Conservation (phyloP, 2,113 vertebrate genomes). For the Malurus elegans region DNA sequence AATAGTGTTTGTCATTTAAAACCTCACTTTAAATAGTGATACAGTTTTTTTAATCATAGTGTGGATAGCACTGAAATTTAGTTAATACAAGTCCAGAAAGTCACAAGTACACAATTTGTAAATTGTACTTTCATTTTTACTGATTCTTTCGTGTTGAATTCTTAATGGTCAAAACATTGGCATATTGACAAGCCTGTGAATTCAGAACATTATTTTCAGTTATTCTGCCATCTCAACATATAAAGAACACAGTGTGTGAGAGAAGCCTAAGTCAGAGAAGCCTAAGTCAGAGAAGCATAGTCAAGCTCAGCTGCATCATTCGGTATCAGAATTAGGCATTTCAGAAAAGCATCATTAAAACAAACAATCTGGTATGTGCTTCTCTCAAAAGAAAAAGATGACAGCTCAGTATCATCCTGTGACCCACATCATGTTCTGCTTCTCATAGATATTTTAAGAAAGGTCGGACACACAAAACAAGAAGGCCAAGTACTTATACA, state of each 20-base stretch:
- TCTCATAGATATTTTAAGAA: not conserved
- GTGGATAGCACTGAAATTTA: not conserved
- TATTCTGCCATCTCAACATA: not conserved
- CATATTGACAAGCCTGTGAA: not conserved
- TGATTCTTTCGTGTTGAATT: not conserved
- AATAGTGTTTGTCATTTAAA: not conserved
- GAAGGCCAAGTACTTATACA: not conserved
- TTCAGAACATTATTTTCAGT: not conserved
- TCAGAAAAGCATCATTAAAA: not conserved
- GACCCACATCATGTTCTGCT: not conserved
- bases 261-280: not conserved
- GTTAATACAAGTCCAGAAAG: not conserved
- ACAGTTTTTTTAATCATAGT: not conserved
- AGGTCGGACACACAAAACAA: not conserved
- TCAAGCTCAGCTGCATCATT: not conserved
- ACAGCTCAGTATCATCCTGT: not conserved
- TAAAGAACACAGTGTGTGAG: not conserved
- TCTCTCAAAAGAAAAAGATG: not conserved
- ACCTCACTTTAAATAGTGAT: not conserved
- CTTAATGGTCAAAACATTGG: not conserved
- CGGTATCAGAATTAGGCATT: not conserved
- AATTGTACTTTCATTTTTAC: not conserved
- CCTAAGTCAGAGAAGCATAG: not conserved
- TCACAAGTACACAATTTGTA: not conserved
- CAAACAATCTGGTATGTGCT: not conserved